Evolutionary conservation across 2,113 vertebrate genomes (phyloP).

Genomic region (Toxostoma redivivum): DNA sequence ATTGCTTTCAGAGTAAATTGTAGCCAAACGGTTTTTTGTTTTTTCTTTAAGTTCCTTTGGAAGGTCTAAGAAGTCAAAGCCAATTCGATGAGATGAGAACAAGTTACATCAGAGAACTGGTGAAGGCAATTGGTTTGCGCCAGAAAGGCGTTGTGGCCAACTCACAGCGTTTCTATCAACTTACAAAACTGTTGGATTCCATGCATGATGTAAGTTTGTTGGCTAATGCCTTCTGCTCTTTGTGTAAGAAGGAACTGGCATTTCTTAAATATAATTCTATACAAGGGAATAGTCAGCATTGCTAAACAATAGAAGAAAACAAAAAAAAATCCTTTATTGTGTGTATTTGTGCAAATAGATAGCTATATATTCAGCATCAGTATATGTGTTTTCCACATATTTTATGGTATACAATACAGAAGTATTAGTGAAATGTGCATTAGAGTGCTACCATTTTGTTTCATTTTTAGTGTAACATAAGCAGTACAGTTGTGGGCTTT

Average conservation of each 20-base stretch:
- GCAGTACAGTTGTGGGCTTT: background rate
- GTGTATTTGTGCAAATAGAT: background rate
- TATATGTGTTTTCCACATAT: background rate
- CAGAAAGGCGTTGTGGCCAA: constrained; percentile 87
- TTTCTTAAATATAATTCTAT: background rate
- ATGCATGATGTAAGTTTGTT: constrained; percentile 90
- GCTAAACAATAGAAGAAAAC: background rate
- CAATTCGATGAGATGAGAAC: constrained; percentile 97
- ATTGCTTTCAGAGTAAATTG: background rate
- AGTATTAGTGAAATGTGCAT: background rate
- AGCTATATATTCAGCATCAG: background rate
- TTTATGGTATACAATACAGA: background rate
- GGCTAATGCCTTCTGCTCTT: background rate
- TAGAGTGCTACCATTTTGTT: background rate
- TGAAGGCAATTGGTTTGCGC: constrained; percentile 86
- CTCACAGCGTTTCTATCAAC: constrained; percentile 94
- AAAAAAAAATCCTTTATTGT: background rate
- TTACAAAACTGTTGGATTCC: constrained; percentile 93
- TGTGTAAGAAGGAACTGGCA: background rate
- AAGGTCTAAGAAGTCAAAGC: constrained; percentile 92
- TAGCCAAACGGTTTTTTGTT: background rate
- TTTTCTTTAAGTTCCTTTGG: constrained; percentile 85
- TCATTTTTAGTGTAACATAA: background rate
- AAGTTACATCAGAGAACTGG: constrained; percentile 91
- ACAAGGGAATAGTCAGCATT: background rate